Evolutionary conservation across 2,113 vertebrate species (phyloP), one percentile per base, ranked within the genome.

Genomic region (Oryzias curvinotus): DNA sequence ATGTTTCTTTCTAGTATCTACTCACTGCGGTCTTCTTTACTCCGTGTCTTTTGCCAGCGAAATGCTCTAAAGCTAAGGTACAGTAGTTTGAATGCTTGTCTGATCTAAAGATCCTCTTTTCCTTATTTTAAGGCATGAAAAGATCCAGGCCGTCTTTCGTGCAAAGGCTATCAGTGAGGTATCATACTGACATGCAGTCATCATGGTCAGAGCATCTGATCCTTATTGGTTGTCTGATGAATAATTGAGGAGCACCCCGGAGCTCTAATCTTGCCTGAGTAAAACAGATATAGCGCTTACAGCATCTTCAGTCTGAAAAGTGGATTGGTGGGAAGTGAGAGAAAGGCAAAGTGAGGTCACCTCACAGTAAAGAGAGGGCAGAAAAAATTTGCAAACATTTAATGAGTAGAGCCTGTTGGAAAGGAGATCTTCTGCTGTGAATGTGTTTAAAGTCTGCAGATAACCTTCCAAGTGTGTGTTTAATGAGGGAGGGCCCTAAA

Each of bases 191-290:
- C 61, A 70, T 67, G 77, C 30, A 36, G 30, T 36, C 36, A 12
- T 36, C 36, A 36, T 36, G 36, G 36, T 36, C 36, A 36, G 36
- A 36, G 36, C 36, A 12, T 10, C 15, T 16, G 45, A 8, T 81
- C 79, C 57, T 59, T 45, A 28, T 45, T 3, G 17, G 54, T 62
- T 47, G 41, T 65, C 67, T 73, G 57, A 75, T 87, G 68, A 86
- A 82, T 80, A 83, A 84, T 88, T 81, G 69, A 87, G 57, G 62
- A 78, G 62, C 73, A 53, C 48, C 72, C 72, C 68, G 65, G 61
- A 76, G 69, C 80, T 80, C 65, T 72, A 73, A 85, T 88, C 83
- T 82, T 77, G 59, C 80, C 68, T 10, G 63, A 74, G 70, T 75
- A 62, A 81, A 76, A 78, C 58, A n/a, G 64, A 66, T 71, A 72